Conservation (phyloP, 2,113 vertebrate species). For the Zosterops japonicus region DNA sequence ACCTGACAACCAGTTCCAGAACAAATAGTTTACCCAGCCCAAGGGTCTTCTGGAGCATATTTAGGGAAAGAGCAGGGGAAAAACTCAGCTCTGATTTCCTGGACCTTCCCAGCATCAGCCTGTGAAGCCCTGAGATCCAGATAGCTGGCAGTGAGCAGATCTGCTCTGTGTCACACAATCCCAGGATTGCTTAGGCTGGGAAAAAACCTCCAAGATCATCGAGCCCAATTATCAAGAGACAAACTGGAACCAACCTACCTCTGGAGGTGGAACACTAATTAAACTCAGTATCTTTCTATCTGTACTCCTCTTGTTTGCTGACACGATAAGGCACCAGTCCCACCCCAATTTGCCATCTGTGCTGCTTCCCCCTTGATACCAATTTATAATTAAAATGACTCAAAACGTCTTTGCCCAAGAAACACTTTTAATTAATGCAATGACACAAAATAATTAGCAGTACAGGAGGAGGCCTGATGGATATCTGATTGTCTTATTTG, state of each 20-base stretch:
- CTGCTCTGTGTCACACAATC: neutral
- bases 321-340: neutral
- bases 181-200: neutral
- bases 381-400: constrained; percentile 22
- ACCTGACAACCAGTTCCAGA: neutral
- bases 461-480: neutral
- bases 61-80: neutral
- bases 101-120: neutral
- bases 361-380: constrained; percentile 10
- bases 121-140: neutral
- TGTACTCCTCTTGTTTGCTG: constrained; percentile 13
- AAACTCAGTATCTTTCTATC: neutral
- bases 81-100: neutral
- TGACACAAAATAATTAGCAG: neutral
- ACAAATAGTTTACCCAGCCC: neutral
- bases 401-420: constrained; percentile 2
- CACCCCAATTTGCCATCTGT: neutral
- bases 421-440: constrained; percentile 39
- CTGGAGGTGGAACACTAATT: neutral
- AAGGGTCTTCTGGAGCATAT: neutral
- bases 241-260: neutral
- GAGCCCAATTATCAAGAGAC: neutral
- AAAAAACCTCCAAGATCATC: neutral
- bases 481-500: neutral
- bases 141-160: accelerated